Base-by-base conservation (phyloP, 2,797 vertebrate genomes). In the Brotogeris chrysoptera region DNA sequence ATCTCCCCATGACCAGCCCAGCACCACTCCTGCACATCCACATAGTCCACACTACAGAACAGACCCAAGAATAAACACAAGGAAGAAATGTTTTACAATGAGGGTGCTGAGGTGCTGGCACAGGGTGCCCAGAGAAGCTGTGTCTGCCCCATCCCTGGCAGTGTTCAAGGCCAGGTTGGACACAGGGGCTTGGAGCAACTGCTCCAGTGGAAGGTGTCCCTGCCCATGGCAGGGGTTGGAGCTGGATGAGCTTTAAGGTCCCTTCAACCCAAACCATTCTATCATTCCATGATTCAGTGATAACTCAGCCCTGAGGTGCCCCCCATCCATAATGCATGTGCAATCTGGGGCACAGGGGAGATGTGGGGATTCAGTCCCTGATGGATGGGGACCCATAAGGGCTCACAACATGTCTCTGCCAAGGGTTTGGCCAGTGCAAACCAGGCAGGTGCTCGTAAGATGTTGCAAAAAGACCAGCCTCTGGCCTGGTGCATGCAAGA, bases 191-290 rank as follows among this genome's bases (percentile, higher is more conserved):
- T 34, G 63, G 39, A 89, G 74, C 43, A 47, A 0, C 21, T 69
- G 30, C 1, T 28, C 6, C 0, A 12, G 66, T 6, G 18, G 27
- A 16, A 68, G 21, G 3, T 28, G 49, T n/a, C 39, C 39, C 20
- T 78, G 47, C 10, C 3, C 2, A 2, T 0, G 1, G 24, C 24
- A 25, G 10, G 3, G 39, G 1, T 1, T 5, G 34, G n/a, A 21
- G 13, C 18, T 13, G 4, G 17, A 16, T 3, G 18, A 5, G 1
- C 24, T 74, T 25, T 2, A 20, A 46, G 43, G 4, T 39, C 30
- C 6, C 7, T 24, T 76, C 30, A 25, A 32, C 4, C 15, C 49
- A 91, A 76, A 69, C 6, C 15, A 8, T 2, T 57, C 53, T 34
- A 34, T 34, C 0, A 49, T 44, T 79, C 34, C 28, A 6, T 9